Evolutionary conservation across 2,888 invertebrate species (phyloP).

Genomic region (Bellardia pandia): DNA sequence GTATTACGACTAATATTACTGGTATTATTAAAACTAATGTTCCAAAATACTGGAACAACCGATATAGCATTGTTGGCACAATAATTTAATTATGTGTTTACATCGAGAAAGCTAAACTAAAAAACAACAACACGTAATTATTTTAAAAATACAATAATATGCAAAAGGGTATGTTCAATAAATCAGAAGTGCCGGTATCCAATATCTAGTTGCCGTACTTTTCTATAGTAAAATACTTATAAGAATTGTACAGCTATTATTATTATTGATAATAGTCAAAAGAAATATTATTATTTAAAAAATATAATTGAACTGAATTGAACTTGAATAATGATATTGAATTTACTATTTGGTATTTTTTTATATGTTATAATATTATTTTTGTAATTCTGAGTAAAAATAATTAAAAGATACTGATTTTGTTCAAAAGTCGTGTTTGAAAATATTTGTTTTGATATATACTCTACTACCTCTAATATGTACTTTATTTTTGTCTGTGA

Average conservation of each 20-base stretch:
- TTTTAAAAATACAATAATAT: slow-evolving; percentile 18
- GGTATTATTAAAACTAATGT: slow-evolving; percentile 31
- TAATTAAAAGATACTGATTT: no score
- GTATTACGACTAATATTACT: slow-evolving; percentile 29
- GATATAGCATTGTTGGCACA: slow-evolving; percentile 55
- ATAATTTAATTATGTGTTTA: slow-evolving; percentile 66
- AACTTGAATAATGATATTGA: no score
- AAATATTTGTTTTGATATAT: no score
- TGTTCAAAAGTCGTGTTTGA: no score
- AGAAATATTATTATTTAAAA: no score
- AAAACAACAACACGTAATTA: slow-evolving; percentile 35
- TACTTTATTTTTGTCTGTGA: no score
- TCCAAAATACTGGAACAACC: slow-evolving; percentile 51
- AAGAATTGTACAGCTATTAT: not conserved
- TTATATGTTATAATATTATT: no score
- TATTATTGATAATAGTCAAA: no score
- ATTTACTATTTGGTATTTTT: no score
- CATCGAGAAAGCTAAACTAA: slow-evolving; percentile 50
- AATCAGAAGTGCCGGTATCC: slow-evolving; percentile 19
- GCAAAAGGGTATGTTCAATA: slow-evolving; percentile 47
- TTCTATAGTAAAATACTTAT: not conserved
- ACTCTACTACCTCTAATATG: no score
- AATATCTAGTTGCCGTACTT: slow-evolving; percentile 2
- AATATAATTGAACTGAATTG: no score
- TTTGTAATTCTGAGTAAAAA: no score